Base-by-base conservation (phyloP, 53 echinoderm and acorn worm species). In the Echinometra lucunter region DNA sequence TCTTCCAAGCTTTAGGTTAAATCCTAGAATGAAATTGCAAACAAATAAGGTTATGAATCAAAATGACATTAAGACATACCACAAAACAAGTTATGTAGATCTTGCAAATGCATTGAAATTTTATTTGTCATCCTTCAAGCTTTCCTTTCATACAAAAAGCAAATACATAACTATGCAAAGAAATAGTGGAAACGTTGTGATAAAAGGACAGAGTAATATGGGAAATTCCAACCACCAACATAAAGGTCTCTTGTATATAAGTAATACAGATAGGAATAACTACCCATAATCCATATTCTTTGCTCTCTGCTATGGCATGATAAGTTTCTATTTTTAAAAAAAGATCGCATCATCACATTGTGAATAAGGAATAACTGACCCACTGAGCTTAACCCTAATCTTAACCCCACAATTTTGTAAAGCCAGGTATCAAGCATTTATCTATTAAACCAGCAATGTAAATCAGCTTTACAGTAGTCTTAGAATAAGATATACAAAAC, bases 61-160 rank as follows among this genome's bases (percentile, higher is more conserved):
- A 6, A 4, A 53, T 53, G 53, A 66, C 91, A 90, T 11, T 34
- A 90, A 38, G 34, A 56, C 55, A 40, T 17, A 38, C 9, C 60
- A 60, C 66, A 63, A 0, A 37, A 57, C 32, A 6, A 12, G 15
- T 58, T 23, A 49, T 55, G 37, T 30, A 66, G 42, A 94, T 66
- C 32, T 83, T 88, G 66, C 67, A 82, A 94, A 85, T 85, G 85
- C 88, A 88, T 44, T 94, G 44, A 66, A 83, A 94, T 85, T 94
- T 85, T 67, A 44, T 83, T 53, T 88, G 30, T 47, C 42, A 42
- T 89, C 35, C 17, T 67, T 45, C 44, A 44, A 67, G 45, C 66
- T 94, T 74, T 72, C 90, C 66, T 89, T 37, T 89, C 90, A 89
- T 72, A 95, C 95, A 89, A 67, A 81, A 94, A 72, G 94, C 87